These are phyloP conservation scores for Pantelozetes paolii DNA, from an alignment of 2,888 invertebrate genomes.

Conservation along the genomic window DNA sequence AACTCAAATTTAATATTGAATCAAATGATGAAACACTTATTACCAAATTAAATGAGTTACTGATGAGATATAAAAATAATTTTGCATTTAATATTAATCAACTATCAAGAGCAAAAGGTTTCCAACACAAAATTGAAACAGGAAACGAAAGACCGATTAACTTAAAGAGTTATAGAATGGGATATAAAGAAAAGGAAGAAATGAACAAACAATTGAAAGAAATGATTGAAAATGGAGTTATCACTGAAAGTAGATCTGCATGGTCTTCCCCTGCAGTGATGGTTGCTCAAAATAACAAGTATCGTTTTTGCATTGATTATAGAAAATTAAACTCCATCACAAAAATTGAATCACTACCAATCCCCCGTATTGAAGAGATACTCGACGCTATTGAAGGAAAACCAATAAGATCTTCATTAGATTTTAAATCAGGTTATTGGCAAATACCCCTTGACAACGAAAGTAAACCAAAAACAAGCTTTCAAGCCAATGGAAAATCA, in stretches of 20 bases:
- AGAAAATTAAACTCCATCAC: not conserved
- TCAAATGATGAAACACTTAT: too few species aligned
- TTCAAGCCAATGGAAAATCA: too few species aligned
- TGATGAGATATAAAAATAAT: too few species aligned
- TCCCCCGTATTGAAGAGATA: slow-evolving; percentile 20
- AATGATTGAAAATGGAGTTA: not conserved
- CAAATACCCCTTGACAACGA: too few species aligned
- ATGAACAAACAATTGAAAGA: slow-evolving; percentile 32
- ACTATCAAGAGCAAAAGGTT: not conserved
- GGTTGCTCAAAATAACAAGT: slow-evolving; percentile 26
- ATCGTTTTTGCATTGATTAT: slow-evolving; percentile 46
- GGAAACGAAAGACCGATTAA: slow-evolving; percentile 16
- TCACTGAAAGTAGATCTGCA: not conserved
- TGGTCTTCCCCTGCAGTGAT: slow-evolving; percentile 34
- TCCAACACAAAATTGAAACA: slow-evolving; percentile 25
- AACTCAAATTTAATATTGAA: too few species aligned
- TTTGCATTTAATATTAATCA: not conserved
- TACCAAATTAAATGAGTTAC: too few species aligned
- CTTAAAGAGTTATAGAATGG: slow-evolving; percentile 5
- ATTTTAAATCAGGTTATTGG: slow-evolving; percentile 48
- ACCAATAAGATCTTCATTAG: slow-evolving; percentile 37
- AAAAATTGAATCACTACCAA: slow-evolving; percentile 45
- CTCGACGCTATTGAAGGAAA: slow-evolving; percentile 43
- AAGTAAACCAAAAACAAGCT: too few species aligned
- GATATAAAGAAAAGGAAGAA: slow-evolving; percentile 21